These are phyloP conservation scores for Musca vetustissima DNA, from an alignment of 1,140 invertebrate genomes.

Conservation along the genomic window DNA sequence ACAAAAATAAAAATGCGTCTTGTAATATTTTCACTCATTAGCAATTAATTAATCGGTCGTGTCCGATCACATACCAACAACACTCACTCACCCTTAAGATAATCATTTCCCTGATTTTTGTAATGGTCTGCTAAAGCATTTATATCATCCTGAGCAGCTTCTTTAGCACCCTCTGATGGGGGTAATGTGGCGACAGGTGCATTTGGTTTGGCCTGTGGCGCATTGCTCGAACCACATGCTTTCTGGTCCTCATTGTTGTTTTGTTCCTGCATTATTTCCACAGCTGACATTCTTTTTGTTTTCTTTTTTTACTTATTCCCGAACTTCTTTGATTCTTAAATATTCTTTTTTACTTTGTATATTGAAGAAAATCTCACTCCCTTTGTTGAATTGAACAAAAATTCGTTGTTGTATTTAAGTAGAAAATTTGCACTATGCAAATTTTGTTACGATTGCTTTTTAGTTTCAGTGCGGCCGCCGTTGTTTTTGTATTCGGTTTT, in stretches of 20 bases:
- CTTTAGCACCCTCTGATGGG: background rate
- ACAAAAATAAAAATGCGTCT: too few relatives aligned
- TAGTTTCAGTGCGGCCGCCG: background rate
- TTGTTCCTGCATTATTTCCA: conserved; percentile 29
- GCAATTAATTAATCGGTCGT: too few relatives aligned
- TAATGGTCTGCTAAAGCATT: conserved; percentile 67
- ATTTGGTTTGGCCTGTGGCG: conserved; percentile 9
- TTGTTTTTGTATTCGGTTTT: background rate
- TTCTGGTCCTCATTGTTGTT: conserved; percentile 25
- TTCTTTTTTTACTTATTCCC: conserved; percentile 5
- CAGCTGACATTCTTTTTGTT: conserved; percentile 27
- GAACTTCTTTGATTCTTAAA: conserved; percentile 8
- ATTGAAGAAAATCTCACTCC: conserved; percentile 12
- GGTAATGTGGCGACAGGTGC: conserved; percentile 6
- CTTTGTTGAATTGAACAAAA: background rate
- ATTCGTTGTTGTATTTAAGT: background rate
- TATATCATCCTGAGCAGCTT: conserved; percentile 30
- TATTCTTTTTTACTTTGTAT: conserved; percentile 15
- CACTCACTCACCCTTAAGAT: conserved; percentile 75
- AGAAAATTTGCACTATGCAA: background rate
- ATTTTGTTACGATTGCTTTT: conserved; percentile 12
- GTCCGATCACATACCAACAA: background rate
- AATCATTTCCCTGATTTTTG: conserved; percentile 83
- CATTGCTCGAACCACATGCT: conserved; percentile 18
- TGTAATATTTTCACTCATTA: too few relatives aligned